Conservation (phyloP, 2,888 invertebrate species). For the Yponomeuta cagnagella region DNA sequence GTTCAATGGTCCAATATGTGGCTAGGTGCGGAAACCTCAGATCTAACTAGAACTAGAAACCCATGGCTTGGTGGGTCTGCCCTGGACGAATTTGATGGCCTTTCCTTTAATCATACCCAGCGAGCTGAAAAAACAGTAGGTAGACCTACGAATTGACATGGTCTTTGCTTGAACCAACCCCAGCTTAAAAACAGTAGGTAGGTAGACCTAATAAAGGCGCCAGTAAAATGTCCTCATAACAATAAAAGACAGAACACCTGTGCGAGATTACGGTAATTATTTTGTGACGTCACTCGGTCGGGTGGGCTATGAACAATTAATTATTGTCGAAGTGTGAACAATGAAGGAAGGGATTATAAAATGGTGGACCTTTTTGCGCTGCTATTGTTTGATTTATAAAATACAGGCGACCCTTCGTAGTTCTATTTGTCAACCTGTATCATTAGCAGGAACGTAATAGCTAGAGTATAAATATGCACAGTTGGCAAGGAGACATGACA, state of each 20-base stretch:
- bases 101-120: too few species aligned
- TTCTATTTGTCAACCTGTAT: too few species aligned
- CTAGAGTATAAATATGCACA: too few species aligned
- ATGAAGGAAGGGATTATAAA: neutral
- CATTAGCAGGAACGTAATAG: too few species aligned
- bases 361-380: neutral
- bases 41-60: too few species aligned
- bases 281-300: neutral
- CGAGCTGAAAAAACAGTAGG: too few species aligned
- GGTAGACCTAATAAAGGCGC: neutral
- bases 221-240: neutral
- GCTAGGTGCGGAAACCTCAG: too few species aligned
- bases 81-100: too few species aligned
- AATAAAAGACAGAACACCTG: neutral
- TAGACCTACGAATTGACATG: neutral
- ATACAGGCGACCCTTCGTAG: neutral
- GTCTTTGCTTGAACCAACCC: neutral
- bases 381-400: neutral
- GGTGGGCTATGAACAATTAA: neutral
- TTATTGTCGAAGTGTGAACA: neutral
- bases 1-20: too few species aligned
- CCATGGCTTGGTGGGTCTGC: too few species aligned
- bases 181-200: neutral
- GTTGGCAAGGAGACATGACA: too few species aligned
- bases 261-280: constrained; percentile 1